Percentiles rank a stretch among this genome's conserved stretches.
phyloP scores from a whole-genome alignment of 2,888 invertebrate genomes.

The Polymixis lichenea region DNA sequence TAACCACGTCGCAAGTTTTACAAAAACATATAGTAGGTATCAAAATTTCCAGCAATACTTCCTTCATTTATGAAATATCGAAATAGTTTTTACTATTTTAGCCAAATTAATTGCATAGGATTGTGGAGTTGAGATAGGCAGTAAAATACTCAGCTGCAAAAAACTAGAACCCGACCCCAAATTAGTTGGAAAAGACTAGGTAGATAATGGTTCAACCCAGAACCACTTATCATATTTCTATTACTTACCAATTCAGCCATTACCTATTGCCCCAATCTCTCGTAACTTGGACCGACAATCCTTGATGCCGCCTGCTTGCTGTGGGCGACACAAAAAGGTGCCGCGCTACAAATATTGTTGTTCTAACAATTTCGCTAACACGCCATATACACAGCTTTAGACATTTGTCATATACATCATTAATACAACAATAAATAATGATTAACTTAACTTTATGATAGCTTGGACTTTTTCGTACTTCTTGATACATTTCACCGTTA shows the following conservation, averaged over 20 bases:
- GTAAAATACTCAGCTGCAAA: no score
- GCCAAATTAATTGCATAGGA: no score
- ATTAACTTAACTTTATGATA: slow-evolving; percentile 55
- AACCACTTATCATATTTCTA: not conserved
- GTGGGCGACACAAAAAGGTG: slow-evolving; percentile 76
- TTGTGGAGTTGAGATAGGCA: no score
- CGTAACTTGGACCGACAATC: slow-evolving; percentile 58
- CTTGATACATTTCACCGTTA: slow-evolving; percentile 64
- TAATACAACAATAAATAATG: slow-evolving; percentile 64
- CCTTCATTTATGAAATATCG: no score
- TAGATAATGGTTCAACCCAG: no score
- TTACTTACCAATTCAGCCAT: not conserved
- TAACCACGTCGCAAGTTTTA: no score
- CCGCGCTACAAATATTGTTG: slow-evolving; percentile 76
- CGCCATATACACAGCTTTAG: slow-evolving; percentile 61
- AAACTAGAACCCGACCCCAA: no score
- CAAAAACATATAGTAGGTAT: no score
- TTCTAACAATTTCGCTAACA: slow-evolving; percentile 74
- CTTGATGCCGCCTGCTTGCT: slow-evolving; percentile 62
- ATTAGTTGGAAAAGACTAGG: no score
- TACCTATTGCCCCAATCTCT: slow-evolving; percentile 4
- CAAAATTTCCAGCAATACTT: no score
- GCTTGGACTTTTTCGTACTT: slow-evolving; percentile 29
- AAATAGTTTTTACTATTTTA: no score
- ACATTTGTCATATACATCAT: slow-evolving; percentile 66